Conservation (phyloP, 2,113 vertebrate genomes). For the Oreocharis arfaki region DNA sequence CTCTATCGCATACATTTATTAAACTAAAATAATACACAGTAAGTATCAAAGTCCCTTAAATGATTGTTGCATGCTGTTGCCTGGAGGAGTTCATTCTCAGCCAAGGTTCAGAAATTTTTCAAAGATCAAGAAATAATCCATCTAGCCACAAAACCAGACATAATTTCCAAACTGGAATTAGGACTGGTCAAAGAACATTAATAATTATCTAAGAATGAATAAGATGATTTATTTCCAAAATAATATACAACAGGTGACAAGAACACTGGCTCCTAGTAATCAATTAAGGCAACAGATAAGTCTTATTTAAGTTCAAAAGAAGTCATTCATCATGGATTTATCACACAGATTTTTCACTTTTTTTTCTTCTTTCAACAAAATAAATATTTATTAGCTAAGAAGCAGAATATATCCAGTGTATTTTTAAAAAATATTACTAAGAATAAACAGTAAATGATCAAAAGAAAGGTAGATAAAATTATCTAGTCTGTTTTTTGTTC, state of each 20-base stretch:
- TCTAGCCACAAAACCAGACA: background rate
- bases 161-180: background rate
- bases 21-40: background rate
- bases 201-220: background rate
- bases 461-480: background rate
- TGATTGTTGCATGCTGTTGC: background rate
- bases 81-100: background rate
- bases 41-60: background rate
- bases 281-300: background rate
- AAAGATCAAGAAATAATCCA: background rate
- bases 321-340: background rate
- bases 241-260: background rate
- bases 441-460: background rate
- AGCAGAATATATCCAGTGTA: background rate
- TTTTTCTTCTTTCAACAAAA: background rate
- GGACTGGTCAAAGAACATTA: background rate
- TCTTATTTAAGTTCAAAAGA: background rate
- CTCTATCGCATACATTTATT: background rate
- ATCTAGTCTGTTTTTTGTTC: background rate
- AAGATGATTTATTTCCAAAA: background rate
- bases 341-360: background rate
- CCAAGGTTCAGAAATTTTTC: background rate
- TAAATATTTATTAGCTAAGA: background rate
- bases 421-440: background rate
- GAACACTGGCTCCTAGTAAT: background rate